Percentiles rank a stretch among this genome's conserved stretches.
Evolutionary conservation across 1,140 invertebrate genomes (phyloP).

Genomic region (Panonychus citri): DNA sequence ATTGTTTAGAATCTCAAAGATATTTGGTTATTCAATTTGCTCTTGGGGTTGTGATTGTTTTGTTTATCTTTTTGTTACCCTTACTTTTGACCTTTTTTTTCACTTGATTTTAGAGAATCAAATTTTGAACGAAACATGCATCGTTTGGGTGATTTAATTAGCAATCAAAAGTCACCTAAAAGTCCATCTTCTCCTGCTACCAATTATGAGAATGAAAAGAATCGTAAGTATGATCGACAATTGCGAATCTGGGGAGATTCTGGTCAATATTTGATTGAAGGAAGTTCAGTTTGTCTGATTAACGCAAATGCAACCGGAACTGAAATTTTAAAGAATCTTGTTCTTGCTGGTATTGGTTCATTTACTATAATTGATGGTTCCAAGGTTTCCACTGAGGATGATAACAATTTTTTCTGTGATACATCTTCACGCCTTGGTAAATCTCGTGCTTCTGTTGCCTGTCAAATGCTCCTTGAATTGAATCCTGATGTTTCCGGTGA

Average conservation of each 20-base stretch:
- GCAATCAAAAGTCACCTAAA: conserved; percentile 5
- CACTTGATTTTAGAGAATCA: too few species aligned
- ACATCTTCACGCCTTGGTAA: conserved; percentile 1
- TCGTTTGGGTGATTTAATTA: background rate
- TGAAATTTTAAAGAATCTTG: conserved; percentile 78
- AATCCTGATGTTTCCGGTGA: conserved; percentile 88
- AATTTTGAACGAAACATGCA: too few species aligned
- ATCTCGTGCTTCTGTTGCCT: conserved; percentile 55
- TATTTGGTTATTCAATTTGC: too few species aligned
- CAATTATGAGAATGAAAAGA: conserved; percentile 38
- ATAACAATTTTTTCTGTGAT: conserved; percentile 46
- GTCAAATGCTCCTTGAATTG: conserved; percentile 58
- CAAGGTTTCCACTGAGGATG: conserved; percentile 61
- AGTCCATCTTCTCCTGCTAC: conserved; percentile 34
- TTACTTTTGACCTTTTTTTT: too few species aligned
- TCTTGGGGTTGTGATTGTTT: too few species aligned
- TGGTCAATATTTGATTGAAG: conserved; percentile 68
- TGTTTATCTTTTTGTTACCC: too few species aligned
- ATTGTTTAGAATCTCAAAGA: too few species aligned
- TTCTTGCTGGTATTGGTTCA: conserved; percentile 75
- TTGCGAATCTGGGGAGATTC: conserved; percentile 87
- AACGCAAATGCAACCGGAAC: conserved; percentile 83
- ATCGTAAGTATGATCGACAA: conserved; percentile 65
- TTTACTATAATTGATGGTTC: conserved; percentile 84
- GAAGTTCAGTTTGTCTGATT: conserved; percentile 69